Base-by-base conservation (phyloP, 2,888 invertebrate species). In the Exocentrus adspersus region DNA sequence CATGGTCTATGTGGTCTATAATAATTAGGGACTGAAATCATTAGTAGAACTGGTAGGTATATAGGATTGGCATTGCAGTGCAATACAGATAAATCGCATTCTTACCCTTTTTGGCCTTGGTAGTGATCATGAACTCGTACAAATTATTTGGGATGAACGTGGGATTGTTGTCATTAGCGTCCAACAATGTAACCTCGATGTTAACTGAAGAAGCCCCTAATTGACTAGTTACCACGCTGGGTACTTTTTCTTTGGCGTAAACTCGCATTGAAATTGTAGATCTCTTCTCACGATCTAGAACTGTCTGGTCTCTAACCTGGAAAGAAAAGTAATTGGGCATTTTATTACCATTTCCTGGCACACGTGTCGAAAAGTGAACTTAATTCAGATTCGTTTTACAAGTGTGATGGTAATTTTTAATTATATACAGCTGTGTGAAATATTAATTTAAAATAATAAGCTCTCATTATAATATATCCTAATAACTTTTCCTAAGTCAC, bases 81-180 rank as follows among this genome's bases (percentile, higher is more conserved):
- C n/a, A n/a, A n/a, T n/a, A n/a, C n/a, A n/a, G n/a, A n/a, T n/a
- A n/a, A n/a, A n/a, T n/a, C n/a, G n/a, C 7, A 24, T 24, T 7
- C 12, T 90, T 87, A 0, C 91, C 92, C 28, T 90, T 82, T 64
- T 87, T 86, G 0, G 89, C 88, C 62, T 91, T 89, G 0, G 89
- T 88, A 59, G 88, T 88, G 0, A 82, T 78, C 0, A 92, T 87
- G 75, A 95, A 92, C 76, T 93, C 92, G 74, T 94, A 95, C 3
- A 94, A 84, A 80, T 94, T 94, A 60, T 89, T 91, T 2, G 93
- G 92, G 19, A 92, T 87, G 77, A 95, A 96, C 20, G 89, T 89
- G 0, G 97, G 96, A 73, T 92, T 93, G 75, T 96, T 95, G 78
- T 97, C 96, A 78, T 97, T 97, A 12, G 95, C 93, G 78, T 97